phyloP scores from a whole-genome alignment of 2,888 invertebrate species.

The Rapana venosa region DNA sequence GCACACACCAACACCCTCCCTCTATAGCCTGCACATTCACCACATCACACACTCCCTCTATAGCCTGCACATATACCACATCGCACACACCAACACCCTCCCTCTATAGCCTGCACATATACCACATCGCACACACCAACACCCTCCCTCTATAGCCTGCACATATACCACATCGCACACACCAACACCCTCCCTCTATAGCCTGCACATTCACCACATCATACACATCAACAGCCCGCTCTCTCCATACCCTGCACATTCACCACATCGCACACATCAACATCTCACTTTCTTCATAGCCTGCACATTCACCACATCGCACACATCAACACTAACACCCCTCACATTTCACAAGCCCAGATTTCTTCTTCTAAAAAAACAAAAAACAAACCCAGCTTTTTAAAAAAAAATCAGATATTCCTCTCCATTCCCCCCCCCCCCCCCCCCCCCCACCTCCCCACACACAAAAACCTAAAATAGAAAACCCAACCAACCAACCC shows the following conservation, averaged over 20 bases:
- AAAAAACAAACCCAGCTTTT: too few relatives aligned
- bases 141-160: conserved; percentile 93
- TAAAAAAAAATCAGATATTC: too few relatives aligned
- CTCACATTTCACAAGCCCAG: too few relatives aligned
- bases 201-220: conserved; percentile 77
- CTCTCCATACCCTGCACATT: conserved; percentile 85
- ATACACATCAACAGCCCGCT: conserved; percentile 89
- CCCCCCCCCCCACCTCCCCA: too few relatives aligned
- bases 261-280: conserved; percentile 81
- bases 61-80: conserved; percentile 78
- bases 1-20: conserved; percentile 89
- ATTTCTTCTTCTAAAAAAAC: too few relatives aligned
- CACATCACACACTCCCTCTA: conserved; percentile 83
- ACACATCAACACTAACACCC: not conserved
- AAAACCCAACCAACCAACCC: too few relatives aligned
- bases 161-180: conserved; percentile 11
- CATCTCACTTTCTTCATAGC: conserved; percentile 95
- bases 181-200: conserved; percentile 96
- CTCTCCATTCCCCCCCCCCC: too few relatives aligned
- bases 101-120: conserved; percentile 85
- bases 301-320: conserved; percentile 49
- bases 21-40: conserved; percentile 84
- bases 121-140: conserved; percentile 81
- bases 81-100: conserved; percentile 87
- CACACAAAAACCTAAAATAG: too few relatives aligned